These are phyloP conservation scores for Cryptotermes secundus DNA, from an alignment of 1,140 invertebrate species.

Conservation along the genomic window DNA sequence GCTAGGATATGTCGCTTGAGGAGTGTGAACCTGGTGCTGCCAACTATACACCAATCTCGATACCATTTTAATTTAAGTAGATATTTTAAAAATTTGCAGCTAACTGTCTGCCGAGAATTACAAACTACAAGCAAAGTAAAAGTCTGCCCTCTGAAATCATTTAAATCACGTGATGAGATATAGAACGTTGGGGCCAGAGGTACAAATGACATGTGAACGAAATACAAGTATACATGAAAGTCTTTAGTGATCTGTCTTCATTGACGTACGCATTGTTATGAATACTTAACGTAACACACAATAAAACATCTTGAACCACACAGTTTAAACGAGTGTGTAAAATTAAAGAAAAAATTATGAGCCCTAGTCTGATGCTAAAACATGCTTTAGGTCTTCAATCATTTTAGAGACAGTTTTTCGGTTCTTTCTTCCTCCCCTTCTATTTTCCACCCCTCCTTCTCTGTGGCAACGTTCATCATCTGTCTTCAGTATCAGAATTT, in stretches of 20 bases:
- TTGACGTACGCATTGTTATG: background rate
- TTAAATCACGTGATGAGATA: no score
- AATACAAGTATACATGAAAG: background rate
- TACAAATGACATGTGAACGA: background rate
- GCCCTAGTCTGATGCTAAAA: background rate
- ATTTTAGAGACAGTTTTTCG: background rate
- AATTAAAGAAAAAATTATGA: background rate
- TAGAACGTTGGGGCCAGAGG: background rate
- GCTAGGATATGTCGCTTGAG: no score
- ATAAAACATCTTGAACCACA: background rate
- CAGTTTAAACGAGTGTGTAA: background rate
- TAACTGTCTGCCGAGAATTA: no score
- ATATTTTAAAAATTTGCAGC: no score
- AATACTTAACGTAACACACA: background rate
- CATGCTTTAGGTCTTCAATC: constrained; percentile 1
- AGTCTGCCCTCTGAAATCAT: no score
- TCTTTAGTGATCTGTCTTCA: background rate
- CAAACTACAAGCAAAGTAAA: no score
- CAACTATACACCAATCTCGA: no score
- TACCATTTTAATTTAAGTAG: no score
- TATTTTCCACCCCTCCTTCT: background rate
- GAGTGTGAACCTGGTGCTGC: no score
- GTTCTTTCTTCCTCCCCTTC: background rate
- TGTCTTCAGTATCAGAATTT: background rate
- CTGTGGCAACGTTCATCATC: background rate